These are phyloP conservation scores for Stenolophus ochropezus DNA, from an alignment of 2,888 invertebrate species.

Conservation along the genomic window DNA sequence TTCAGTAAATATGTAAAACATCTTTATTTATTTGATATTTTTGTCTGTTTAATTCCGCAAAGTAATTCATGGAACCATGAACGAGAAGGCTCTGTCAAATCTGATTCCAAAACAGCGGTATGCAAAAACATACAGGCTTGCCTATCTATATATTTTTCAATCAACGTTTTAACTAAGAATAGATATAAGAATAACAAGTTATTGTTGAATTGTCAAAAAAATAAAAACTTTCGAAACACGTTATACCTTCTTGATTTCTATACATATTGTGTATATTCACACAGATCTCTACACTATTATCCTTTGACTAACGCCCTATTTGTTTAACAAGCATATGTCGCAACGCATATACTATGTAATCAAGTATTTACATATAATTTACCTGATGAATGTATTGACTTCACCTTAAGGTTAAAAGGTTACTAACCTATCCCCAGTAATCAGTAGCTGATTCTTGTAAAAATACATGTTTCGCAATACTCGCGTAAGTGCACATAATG, in stretches of 20 bases:
- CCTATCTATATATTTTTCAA: too few relatives aligned
- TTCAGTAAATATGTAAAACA: too few relatives aligned
- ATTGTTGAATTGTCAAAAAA: too few relatives aligned
- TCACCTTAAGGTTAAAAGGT: background rate
- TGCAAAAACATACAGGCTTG: too few relatives aligned
- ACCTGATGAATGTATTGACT: background rate
- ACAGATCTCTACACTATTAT: background rate
- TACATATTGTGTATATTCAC: background rate
- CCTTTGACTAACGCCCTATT: background rate
- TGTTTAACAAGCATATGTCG: background rate
- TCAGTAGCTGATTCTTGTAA: background rate
- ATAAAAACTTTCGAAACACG: too few relatives aligned
- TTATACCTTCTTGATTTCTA: background rate
- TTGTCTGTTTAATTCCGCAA: too few relatives aligned
- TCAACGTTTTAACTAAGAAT: too few relatives aligned
- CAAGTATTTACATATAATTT: background rate
- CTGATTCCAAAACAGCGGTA: too few relatives aligned
- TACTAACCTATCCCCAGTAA: background rate
- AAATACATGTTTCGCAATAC: background rate
- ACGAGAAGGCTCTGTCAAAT: too few relatives aligned
- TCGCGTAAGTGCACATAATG: background rate
- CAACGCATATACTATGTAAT: background rate
- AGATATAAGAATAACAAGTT: too few relatives aligned
- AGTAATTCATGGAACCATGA: too few relatives aligned
- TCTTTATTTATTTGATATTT: too few relatives aligned